Percentiles rank a stretch among this genome's conserved stretches.
These are phyloP conservation scores for Pomatorhinus ruficollis DNA, from an alignment of 2,113 vertebrate species.

Conservation along the genomic window DNA sequence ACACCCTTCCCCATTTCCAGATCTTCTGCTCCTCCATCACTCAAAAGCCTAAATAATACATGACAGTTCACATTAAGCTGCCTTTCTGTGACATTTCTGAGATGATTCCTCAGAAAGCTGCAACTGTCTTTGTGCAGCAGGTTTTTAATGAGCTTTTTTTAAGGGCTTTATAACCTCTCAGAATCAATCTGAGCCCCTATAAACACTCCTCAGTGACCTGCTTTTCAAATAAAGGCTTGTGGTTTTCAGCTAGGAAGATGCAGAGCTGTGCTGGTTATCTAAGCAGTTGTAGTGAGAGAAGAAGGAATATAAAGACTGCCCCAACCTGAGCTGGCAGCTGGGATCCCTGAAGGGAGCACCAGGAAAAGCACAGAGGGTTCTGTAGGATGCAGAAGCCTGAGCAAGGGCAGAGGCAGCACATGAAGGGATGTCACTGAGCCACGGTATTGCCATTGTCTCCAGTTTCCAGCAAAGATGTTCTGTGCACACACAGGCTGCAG, in stretches of 20 bases:
- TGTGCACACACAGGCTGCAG: accelerated
- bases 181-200: neutral
- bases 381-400: neutral
- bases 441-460: neutral
- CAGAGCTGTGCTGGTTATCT: neutral
- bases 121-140: neutral
- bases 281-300: neutral
- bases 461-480: neutral
- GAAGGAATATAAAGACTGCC: neutral
- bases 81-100: neutral
- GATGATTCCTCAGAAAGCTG: neutral
- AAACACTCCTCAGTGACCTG: neutral
- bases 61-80: neutral
- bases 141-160: constrained; percentile 17
- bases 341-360: neutral
- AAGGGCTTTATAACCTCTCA: neutral
- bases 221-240: neutral
- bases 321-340: neutral
- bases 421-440: neutral
- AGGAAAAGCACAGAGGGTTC: neutral
- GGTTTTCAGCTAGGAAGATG: neutral
- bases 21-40: neutral
- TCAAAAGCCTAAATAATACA: neutral
- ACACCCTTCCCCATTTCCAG: neutral
- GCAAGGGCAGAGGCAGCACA: neutral